These are phyloP conservation scores for Amphipoea oculea DNA, from an alignment of 2,888 invertebrate genomes.

Conservation along the genomic window DNA sequence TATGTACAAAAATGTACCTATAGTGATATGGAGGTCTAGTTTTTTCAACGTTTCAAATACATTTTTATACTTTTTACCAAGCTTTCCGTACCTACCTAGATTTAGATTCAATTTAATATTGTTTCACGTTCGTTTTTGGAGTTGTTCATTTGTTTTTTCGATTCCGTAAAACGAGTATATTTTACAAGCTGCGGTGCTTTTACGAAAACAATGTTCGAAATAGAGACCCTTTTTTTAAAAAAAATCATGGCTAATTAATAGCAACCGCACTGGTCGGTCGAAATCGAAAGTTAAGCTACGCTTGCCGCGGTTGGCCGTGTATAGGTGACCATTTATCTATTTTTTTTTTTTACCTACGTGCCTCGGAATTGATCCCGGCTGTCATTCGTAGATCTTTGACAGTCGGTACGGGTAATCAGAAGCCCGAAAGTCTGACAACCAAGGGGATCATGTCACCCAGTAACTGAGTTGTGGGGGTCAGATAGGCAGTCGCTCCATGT, in stretches of 20 bases:
- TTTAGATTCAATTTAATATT: constrained; percentile 6
- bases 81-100: not conserved
- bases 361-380: too few species aligned
- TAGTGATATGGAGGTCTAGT: not conserved
- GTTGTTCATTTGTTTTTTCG: constrained; percentile 7
- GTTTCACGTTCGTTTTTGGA: not conserved
- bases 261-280: not conserved
- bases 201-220: not conserved
- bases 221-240: too few species aligned
- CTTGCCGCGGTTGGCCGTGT: not conserved
- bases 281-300: not conserved
- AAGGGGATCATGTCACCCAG: not conserved
- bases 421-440: not conserved
- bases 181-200: not conserved
- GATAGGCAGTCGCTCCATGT: not conserved
- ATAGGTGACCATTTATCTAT: not conserved
- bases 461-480: not conserved
- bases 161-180: not conserved
- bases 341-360: too few species aligned
- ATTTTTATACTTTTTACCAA: not conserved
- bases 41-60: not conserved
- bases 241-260: not conserved
- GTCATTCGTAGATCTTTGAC: not conserved
- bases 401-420: not conserved
- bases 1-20: too few species aligned